Evolutionary conservation across 37 sponge, comb jelly and placozoan species (phyloP), one percentile per base, ranked within the genome.

Genomic region (Crambe crambe): DNA sequence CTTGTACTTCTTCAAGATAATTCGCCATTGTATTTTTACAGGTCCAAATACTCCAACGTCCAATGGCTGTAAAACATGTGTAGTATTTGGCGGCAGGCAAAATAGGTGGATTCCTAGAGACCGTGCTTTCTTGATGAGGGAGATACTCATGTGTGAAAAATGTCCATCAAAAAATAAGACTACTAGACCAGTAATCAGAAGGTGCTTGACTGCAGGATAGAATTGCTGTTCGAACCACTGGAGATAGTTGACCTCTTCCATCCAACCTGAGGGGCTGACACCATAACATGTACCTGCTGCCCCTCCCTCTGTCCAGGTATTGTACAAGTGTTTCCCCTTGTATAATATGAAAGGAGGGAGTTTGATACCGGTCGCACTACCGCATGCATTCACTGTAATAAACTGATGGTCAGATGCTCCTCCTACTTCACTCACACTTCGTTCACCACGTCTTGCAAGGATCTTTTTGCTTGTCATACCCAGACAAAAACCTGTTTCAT

Each of bases 111-210:
- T 47, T 36, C 41, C 43, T 10, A 18, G 3, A 6, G 3, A n/a
- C 25, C 80, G 47, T 32, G 89, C 89, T 30, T 22, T 22, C 22
- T 78, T 42, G 18, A 79, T 35, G 39, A 83, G 42, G 22, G 22
- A n/a, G 1, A 83, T 8, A 64, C 70, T 83, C n/a, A 83, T 32
- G 54, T 89, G 84, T 21, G 75, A 83, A 35, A 83, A 70, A 43
- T 89, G 89, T 31, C 84, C 80, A 83, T 89, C 80, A 73, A 89
- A 62, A 63, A 89, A 76, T 12, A 89, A 70, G 36, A 89, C 80
- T 38, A 83, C 83, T 43, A 80, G 75, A 20, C 54, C 67, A 4
- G 58, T 61, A 6, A 18, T 0, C 9, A 35, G 44, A 0, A 64
- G 22, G 8, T 64, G 42, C 26, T 73, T 31, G 0, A 78, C 79